Evolutionary conservation across 2,797 vertebrate species (phyloP).

Genomic region (Chelon labrosus): DNA sequence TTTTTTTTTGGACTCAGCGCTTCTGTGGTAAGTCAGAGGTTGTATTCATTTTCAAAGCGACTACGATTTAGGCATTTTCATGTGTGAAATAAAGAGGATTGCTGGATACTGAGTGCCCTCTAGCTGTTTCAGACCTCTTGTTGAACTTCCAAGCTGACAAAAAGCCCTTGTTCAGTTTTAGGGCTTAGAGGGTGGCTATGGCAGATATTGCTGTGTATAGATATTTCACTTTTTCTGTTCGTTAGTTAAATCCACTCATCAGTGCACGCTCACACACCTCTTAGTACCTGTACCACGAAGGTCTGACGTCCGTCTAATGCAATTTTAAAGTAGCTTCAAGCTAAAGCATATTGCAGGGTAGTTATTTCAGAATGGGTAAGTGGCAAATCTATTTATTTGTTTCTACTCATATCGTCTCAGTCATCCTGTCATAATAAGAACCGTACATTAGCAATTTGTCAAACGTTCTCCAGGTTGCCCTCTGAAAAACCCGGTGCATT

Average conservation of each 20-base stretch:
- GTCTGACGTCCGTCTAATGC: not conserved
- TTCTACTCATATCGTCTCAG: slow-evolving; percentile 12
- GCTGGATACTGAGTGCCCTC: slow-evolving; percentile 12
- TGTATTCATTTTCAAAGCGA: slow-evolving; percentile 49
- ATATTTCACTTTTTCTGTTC: slow-evolving; percentile 2
- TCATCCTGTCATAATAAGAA: slow-evolving; percentile 12
- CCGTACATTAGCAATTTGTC: slow-evolving; percentile 19
- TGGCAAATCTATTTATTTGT: not conserved
- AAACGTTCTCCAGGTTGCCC: slow-evolving; percentile 3
- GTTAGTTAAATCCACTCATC: not conserved
- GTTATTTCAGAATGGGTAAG: not conserved
- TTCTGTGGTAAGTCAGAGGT: slow-evolving; percentile 26
- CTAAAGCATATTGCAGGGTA: not conserved
- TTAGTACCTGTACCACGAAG: not conserved
- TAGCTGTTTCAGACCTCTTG: slow-evolving; percentile 21
- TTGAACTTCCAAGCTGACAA: slow-evolving; percentile 22
- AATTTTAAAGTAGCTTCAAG: not conserved
- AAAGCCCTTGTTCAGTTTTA: not conserved
- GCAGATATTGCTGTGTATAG: not conserved
- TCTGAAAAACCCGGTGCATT: slow-evolving; percentile 14
- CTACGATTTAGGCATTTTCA: slow-evolving; percentile 15
- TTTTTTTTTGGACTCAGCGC: slow-evolving; percentile 40
- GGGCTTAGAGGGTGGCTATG: not conserved
- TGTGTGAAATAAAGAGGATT: slow-evolving; percentile 18
- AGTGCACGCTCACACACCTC: not conserved